A percentile compares a stretch with the other conserved stretches of the same genome.
phyloP scores from a whole-genome alignment of 2,888 invertebrate genomes.

The Drosophila pegasa region DNA sequence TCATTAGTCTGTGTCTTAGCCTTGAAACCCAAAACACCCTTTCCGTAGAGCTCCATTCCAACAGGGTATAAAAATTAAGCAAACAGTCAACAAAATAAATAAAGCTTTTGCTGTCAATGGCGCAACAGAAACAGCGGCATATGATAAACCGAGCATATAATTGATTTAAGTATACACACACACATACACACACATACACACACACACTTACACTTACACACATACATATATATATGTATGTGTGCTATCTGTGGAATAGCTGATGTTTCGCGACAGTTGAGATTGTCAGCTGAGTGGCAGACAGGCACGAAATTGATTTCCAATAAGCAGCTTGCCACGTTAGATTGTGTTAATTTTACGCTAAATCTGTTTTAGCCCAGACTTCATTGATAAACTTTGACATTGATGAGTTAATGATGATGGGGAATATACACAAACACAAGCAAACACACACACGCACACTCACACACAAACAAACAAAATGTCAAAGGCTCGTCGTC shows the following conservation, averaged over 20 bases:
- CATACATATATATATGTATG: not conserved
- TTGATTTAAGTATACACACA: constrained; percentile 66
- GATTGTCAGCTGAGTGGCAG: constrained; percentile 53
- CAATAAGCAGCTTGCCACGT: constrained; percentile 67
- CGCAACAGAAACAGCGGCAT: constrained; percentile 10
- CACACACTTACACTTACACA: not conserved
- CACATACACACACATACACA: constrained; percentile 20
- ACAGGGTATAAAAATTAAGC: constrained; percentile 7
- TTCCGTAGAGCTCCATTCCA: not conserved
- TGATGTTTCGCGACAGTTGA: constrained; percentile 37
- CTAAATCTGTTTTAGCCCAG: constrained; percentile 75
- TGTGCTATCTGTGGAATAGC: constrained; percentile 11
- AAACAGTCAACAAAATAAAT: constrained; percentile 15
- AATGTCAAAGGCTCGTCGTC: constrained; percentile 52
- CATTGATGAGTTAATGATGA: constrained; percentile 82
- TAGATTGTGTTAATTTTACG: constrained; percentile 79
- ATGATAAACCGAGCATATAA: constrained; percentile 64
- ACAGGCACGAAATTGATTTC: constrained; percentile 74
- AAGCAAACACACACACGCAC: constrained; percentile 15
- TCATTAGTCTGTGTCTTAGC: not conserved
- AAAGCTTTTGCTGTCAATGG: constrained; percentile 5
- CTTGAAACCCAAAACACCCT: not conserved
- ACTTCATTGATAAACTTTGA: constrained; percentile 75
- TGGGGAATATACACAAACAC: constrained; percentile 46
- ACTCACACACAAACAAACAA: constrained; percentile 52